These are phyloP conservation scores for Cottus gobio DNA, from an alignment of 2,113 vertebrate genomes.

Conservation along the genomic window DNA sequence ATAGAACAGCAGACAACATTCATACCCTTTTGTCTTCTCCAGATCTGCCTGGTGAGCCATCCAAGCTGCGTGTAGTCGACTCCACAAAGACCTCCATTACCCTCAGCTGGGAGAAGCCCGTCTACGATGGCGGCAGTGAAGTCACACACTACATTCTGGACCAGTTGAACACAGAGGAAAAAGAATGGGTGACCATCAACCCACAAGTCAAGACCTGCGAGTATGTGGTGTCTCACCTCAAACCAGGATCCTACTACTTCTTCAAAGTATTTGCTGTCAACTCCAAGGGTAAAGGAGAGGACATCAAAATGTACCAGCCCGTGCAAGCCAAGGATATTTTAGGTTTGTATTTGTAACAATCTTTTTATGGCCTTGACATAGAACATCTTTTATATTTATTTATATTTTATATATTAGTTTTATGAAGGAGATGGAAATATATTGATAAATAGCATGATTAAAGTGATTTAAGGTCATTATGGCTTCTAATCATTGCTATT, in stretches of 20 bases:
- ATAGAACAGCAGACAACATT: neutral
- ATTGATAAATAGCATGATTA: neutral
- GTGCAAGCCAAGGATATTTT: slow-evolving; percentile 97
- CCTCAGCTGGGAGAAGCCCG: slow-evolving; percentile 93
- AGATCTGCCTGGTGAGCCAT: slow-evolving; percentile 95
- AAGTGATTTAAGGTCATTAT: neutral
- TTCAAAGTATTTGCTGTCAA: slow-evolving; percentile 96
- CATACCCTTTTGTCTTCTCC: slow-evolving; percentile 58
- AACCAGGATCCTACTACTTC: slow-evolving; percentile 92
- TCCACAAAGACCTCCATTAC: slow-evolving; percentile 97
- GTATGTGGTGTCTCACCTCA: slow-evolving; percentile 93
- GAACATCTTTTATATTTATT: neutral
- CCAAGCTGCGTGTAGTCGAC: slow-evolving; percentile 93
- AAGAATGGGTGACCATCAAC: slow-evolving; percentile 92
- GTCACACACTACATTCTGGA: slow-evolving; percentile 92
- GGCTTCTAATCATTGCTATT: neutral
- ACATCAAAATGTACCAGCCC: slow-evolving; percentile 93
- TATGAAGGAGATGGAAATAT: neutral
- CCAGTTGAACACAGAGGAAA: slow-evolving; percentile 90
- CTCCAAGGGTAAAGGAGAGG: slow-evolving; percentile 91
- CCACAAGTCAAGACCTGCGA: slow-evolving; percentile 93
- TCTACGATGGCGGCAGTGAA: slow-evolving; percentile 95
- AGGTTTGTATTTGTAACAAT: slow-evolving; percentile 82
- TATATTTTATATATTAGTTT: too few relatives aligned
- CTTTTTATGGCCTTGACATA: neutral